Conservation (phyloP, 2,113 vertebrate genomes). For the Notothenia coriiceps region DNA sequence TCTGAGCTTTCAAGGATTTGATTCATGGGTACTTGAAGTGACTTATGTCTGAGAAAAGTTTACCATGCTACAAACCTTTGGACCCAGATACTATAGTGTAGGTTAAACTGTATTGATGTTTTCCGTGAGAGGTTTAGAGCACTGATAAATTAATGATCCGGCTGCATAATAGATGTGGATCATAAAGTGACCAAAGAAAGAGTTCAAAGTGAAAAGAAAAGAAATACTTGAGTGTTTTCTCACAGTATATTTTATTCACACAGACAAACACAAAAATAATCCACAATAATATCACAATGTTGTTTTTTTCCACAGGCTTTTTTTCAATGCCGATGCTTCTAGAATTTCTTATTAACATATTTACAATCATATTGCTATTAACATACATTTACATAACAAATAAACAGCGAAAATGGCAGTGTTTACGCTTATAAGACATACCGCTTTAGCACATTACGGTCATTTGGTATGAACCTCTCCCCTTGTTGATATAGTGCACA, state of each 20-base stretch:
- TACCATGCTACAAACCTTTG: slow-evolving; percentile 37
- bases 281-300: slow-evolving; percentile 65
- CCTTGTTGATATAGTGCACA: slow-evolving; percentile 78
- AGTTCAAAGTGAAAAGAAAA: slow-evolving; percentile 3
- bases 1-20: slow-evolving; percentile 53
- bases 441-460: slow-evolving; percentile 46
- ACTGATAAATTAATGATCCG: neutral
- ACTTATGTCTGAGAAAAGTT: slow-evolving; percentile 71
- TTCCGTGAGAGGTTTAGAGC: slow-evolving; percentile 3
- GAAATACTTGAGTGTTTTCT: slow-evolving; percentile 8
- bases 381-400: slow-evolving; percentile 55
- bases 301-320: slow-evolving; percentile 45
- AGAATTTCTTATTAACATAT: slow-evolving; percentile 82
- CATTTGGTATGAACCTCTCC: slow-evolving; percentile 77
- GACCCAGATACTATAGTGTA: slow-evolving; percentile 13
- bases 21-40: slow-evolving; percentile 67
- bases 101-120: slow-evolving; percentile 18
- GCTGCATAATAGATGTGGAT: slow-evolving; percentile 2
- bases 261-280: slow-evolving; percentile 72
- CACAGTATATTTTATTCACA: slow-evolving; percentile 72
- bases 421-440: slow-evolving; percentile 52
- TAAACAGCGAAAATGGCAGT: slow-evolving; percentile 69
- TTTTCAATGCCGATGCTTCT: slow-evolving; percentile 42
- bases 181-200: neutral
- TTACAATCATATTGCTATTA: slow-evolving; percentile 69